A percentile compares a stretch with the other conserved stretches of the same genome.
Conservation (phyloP, 2,113 vertebrate genomes). For the Perognathus longimembris region DNA sequence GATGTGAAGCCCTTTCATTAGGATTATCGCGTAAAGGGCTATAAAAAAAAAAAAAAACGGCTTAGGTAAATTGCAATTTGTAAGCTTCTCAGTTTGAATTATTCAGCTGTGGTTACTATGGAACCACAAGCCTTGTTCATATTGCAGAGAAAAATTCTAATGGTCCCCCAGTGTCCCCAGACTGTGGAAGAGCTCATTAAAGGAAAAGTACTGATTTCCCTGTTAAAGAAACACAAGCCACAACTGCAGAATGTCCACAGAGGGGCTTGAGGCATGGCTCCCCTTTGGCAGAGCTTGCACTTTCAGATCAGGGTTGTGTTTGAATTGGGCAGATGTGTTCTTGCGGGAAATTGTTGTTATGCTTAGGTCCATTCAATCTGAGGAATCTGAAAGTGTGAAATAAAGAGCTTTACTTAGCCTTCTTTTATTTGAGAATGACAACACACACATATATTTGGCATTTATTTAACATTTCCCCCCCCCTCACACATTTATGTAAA, state of each 20-base stretch:
- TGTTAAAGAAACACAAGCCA: background rate
- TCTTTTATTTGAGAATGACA: background rate
- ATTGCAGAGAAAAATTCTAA: slow-evolving; percentile 64
- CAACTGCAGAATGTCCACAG: background rate
- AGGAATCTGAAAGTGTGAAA: background rate
- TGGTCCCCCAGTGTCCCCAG: slow-evolving; percentile 54
- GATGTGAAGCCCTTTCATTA: slow-evolving; percentile 42
- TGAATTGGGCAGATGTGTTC: slow-evolving; percentile 19
- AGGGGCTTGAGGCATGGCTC: background rate
- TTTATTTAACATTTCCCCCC: slow-evolving; percentile 11
- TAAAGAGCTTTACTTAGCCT: background rate
- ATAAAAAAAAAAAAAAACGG: background rate
- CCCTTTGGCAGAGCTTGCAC: background rate
- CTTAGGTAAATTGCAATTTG: slow-evolving; percentile 64
- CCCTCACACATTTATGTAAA: background rate
- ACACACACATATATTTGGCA: background rate
- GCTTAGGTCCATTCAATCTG: background rate
- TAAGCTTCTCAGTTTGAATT: slow-evolving; percentile 66
- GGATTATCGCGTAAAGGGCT: background rate
- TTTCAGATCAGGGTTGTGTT: background rate
- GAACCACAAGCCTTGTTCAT: slow-evolving; percentile 69
- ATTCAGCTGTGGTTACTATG: slow-evolving; percentile 66
- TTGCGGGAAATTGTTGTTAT: slow-evolving; percentile 12
- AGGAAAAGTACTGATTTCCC: slow-evolving; percentile 34
- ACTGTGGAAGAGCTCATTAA: slow-evolving; percentile 80